phyloP scores from a whole-genome alignment of 2,888 invertebrate species.

The Papilio demoleus region DNA sequence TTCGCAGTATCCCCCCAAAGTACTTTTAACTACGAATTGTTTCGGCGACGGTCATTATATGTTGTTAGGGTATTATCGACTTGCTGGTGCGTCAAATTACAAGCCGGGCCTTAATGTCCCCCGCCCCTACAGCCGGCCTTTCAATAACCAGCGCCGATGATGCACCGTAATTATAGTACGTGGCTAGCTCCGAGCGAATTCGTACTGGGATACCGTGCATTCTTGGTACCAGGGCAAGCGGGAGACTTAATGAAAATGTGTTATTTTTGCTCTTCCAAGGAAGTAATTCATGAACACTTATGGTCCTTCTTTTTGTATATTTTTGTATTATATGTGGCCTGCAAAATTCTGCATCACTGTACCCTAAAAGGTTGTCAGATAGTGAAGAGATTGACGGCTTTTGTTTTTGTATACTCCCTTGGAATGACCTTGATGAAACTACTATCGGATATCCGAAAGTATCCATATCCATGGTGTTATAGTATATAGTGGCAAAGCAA shows the following conservation, averaged over 20 bases:
- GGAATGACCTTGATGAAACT: too few relatives aligned
- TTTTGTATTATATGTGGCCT: too few relatives aligned
- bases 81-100: constrained; percentile 82
- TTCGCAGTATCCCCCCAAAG: constrained; percentile 12
- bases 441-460: too few relatives aligned
- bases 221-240: constrained; percentile 63
- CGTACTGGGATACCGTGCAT: constrained; percentile 62
- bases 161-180: constrained; percentile 79
- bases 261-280: not conserved
- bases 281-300: not conserved
- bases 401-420: too few relatives aligned
- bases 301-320: too few relatives aligned
- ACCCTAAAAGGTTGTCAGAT: not conserved
- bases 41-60: constrained; percentile 71
- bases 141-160: constrained; percentile 81
- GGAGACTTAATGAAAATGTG: not conserved
- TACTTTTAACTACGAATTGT: constrained; percentile 56
- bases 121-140: constrained; percentile 77
- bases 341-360: too few relatives aligned
- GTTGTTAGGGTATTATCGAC: constrained; percentile 72
- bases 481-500: not conserved
- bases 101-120: constrained; percentile 79
- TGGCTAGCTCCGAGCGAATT: constrained; percentile 69
- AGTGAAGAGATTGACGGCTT: not conserved
- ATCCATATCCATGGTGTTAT: not conserved